Base-by-base conservation (phyloP, 2,113 vertebrate species). In the Tichodroma muraria region DNA sequence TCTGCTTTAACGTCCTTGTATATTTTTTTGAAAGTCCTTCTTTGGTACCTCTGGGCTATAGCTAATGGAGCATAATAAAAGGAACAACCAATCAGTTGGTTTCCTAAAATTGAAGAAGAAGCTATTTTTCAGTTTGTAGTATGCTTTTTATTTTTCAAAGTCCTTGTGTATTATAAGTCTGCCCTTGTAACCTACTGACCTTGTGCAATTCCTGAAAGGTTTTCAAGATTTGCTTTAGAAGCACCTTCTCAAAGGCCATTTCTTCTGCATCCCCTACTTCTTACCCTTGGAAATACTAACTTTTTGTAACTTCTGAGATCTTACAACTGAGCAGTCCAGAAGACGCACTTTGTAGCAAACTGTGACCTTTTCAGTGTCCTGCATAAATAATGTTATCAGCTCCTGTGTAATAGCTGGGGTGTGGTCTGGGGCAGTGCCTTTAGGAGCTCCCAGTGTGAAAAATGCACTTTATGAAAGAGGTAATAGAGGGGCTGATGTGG, bases 41-140 rank as follows among this genome's bases (percentile, higher is more conserved):
- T 76, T 68, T 27, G 20, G 20, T 76, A 54, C 22, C 13, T 68
- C 21, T 88, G 53, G 23, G 45, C 31, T 80, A 9, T 28, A 47
- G 30, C 49, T 38, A 27, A 27, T 21, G 35, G 37, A 85, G 31
- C 31, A 8, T 68, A 49, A 57, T 66, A 71, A 79, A 87, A 80
- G 6, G 8, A 76, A 75, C 0, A 1, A 21, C 0, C 1, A 35
- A 31, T 45, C 15, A 9, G 8, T 40, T 59, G 45, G 8, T 78
- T 72, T 73, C 78, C 38, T 79, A 42, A 61, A 92, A 69, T 8
- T 30, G 14, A 85, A 54, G 60, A 73, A 72, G 57, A 54, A 80
- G 73, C 9, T 82, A 4, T 59, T 76, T 88, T 75, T 93, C 81
- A 85, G 37, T 80, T 79, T 69, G 21, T 49, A 44, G 50, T 54